Percentiles rank a stretch among this genome's conserved stretches.
These are phyloP conservation scores for Podarcis raffonei DNA, from an alignment of 2,113 vertebrate species.

Conservation along the genomic window DNA sequence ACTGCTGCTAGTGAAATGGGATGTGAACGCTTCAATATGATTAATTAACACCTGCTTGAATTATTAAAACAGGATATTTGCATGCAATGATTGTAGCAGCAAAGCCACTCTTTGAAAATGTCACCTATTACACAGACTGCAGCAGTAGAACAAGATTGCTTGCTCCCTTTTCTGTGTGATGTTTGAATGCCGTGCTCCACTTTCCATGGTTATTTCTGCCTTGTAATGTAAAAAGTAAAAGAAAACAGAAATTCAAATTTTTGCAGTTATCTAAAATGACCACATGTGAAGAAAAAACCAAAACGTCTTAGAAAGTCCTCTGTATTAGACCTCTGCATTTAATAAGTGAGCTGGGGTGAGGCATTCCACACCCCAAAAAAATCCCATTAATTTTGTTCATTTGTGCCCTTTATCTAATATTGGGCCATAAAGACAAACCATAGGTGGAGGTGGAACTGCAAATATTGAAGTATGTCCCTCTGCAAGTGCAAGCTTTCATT, in stretches of 20 bases:
- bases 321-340: conserved; percentile 31
- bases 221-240: conserved; percentile 7
- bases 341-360: neutral
- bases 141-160: conserved; percentile 3
- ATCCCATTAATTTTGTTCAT: too few relatives aligned
- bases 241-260: conserved; percentile 20
- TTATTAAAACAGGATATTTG: neutral
- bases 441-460: too few relatives aligned
- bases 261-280: conserved; percentile 6
- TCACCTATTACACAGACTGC: neutral
- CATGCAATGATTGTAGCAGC: neutral
- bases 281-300: conserved; percentile 13
- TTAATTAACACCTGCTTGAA: neutral
- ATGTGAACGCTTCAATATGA: neutral
- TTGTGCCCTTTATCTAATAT: too few relatives aligned
- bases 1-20: conserved; percentile 22
- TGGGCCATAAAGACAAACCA: too few relatives aligned
- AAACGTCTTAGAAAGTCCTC: neutral
- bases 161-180: conserved; percentile 2
- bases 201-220: conserved; percentile 12
- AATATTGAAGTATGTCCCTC: too few relatives aligned
- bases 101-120: neutral
- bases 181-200: neutral
- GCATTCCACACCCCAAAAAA: too few relatives aligned
- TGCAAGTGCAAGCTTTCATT: too few relatives aligned